Evolutionary conservation across 2,113 vertebrate genomes (phyloP).

Genomic region (Scatophagus argus): DNA sequence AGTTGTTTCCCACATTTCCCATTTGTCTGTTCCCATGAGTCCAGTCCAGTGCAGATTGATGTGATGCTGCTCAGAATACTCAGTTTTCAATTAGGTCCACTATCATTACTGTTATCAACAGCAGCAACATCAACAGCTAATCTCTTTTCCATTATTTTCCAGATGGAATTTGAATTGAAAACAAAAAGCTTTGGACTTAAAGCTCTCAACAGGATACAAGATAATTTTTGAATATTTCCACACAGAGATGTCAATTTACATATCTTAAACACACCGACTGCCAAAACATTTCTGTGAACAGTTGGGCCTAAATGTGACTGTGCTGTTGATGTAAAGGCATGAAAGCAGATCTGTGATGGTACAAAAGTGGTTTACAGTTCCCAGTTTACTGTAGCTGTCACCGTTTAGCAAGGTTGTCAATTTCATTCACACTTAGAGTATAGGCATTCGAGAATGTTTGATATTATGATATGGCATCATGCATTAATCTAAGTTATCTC

Average conservation of each 20-base stretch:
- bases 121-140: conserved; percentile 55
- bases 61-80: conserved; percentile 53
- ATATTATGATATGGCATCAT: background rate
- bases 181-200: conserved; percentile 12
- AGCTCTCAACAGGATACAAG: background rate
- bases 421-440: no score
- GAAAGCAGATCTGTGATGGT: background rate
- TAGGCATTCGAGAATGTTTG: background rate
- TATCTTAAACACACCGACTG: background rate
- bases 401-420: background rate
- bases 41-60: conserved; percentile 47
- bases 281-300: background rate
- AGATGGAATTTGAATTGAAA: conserved; percentile 62
- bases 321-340: background rate
- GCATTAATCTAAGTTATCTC: background rate
- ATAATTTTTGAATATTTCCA: conserved; percentile 14
- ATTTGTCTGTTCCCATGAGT: conserved; percentile 55
- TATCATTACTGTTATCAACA: conserved; percentile 64
- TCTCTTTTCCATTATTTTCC: conserved; percentile 52
- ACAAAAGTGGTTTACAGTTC: background rate
- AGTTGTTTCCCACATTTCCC: conserved; percentile 69
- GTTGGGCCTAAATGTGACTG: conserved; percentile 1
- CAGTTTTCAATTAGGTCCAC: conserved; percentile 65
- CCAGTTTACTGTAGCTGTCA: background rate
- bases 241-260: conserved; percentile 9